Evolutionary conservation across 2,113 vertebrate species (phyloP), one percentile per base, ranked within the genome.

Genomic region (Carlito syrichta): DNA sequence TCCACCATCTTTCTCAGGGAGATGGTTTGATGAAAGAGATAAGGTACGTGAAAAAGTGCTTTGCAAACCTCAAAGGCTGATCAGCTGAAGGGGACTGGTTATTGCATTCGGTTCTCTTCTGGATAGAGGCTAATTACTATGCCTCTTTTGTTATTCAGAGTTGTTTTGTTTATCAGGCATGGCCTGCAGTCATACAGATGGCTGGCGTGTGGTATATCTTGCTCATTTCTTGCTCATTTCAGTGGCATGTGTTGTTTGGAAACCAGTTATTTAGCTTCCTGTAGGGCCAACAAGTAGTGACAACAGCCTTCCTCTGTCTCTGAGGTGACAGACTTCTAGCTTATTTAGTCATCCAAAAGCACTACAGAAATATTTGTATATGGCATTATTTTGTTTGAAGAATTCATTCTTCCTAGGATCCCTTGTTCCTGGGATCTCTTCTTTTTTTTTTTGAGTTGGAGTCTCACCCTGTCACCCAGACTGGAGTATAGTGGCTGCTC

Each of bases 161-260:
- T 73, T 50, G 50, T 27, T 48, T 81, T 68, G 78, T 54, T 56
- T n/a, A n/a, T 35, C 56, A 40, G 19, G 23, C 88, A 38, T 58
- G 50, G 52, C 91, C 68, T 68, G 56, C 35, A 35, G 17, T n/a
- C 68, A 25, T 85, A 22, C 50, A 50, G 68, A 14, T 43, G 91
- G 81, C 81, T 48, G 11, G 58, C 6, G 1, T 52, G 62, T 25
- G 63, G 62, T 60, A 12, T 45, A 86, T 83, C 62, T 74, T 66
- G 17, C 63, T 87, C 71, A 66, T 71, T 73, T 83, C 62, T 74
- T 66, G 17, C 63, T 87, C 71, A 66, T 71, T 73, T 85, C 60
- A 76, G 50, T 73, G 91, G 96, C 91, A 85, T 38, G 89, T 58
- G 40, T 52, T 68, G 43, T 84, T 87, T 40, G 91, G 58, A 86